Evolutionary conservation across 2,888 invertebrate genomes (phyloP).

Genomic region (Tuta absoluta): DNA sequence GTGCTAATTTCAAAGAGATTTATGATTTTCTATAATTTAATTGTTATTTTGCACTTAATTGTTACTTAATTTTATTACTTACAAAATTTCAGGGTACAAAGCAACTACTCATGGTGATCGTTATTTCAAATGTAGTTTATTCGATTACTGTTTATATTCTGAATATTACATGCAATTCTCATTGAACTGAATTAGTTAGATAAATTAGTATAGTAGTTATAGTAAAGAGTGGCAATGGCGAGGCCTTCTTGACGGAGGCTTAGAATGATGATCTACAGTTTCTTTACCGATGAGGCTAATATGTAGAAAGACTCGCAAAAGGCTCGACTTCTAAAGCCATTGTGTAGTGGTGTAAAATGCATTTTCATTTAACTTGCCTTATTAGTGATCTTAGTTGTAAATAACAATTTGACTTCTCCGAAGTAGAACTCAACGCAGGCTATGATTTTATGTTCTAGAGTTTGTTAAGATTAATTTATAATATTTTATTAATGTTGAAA

Average conservation of each 20-base stretch:
- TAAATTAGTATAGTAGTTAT: slow-evolving; percentile 68
- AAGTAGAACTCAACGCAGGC: slow-evolving; percentile 81
- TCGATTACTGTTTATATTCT: slow-evolving; percentile 65
- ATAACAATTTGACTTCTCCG: slow-evolving; percentile 72
- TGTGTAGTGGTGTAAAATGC: slow-evolving; percentile 74
- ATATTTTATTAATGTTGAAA: slow-evolving; percentile 78
- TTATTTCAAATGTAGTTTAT: slow-evolving; percentile 72
- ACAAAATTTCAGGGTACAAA: slow-evolving; percentile 82
- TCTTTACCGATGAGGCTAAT: slow-evolving; percentile 54
- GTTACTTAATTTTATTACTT: slow-evolving; percentile 82
- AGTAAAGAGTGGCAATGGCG: slow-evolving; percentile 66
- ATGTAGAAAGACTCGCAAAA: slow-evolving; percentile 48
- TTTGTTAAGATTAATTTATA: slow-evolving; percentile 78
- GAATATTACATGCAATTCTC: slow-evolving; percentile 74
- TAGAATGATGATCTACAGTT: slow-evolving; percentile 14
- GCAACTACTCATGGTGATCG: slow-evolving; percentile 77
- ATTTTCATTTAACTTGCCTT: slow-evolving; percentile 81
- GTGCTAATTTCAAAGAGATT: slow-evolving; percentile 77
- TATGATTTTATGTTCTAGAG: slow-evolving; percentile 78
- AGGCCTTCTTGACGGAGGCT: slow-evolving; percentile 51
- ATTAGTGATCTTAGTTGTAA: slow-evolving; percentile 80
- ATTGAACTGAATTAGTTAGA: slow-evolving; percentile 80
- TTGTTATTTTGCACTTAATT: slow-evolving; percentile 80
- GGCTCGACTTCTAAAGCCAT: slow-evolving; percentile 59
- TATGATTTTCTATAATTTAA: slow-evolving; percentile 73